These are phyloP conservation scores for Zelleria hepariella DNA, from an alignment of 2,888 invertebrate genomes.

Conservation along the genomic window DNA sequence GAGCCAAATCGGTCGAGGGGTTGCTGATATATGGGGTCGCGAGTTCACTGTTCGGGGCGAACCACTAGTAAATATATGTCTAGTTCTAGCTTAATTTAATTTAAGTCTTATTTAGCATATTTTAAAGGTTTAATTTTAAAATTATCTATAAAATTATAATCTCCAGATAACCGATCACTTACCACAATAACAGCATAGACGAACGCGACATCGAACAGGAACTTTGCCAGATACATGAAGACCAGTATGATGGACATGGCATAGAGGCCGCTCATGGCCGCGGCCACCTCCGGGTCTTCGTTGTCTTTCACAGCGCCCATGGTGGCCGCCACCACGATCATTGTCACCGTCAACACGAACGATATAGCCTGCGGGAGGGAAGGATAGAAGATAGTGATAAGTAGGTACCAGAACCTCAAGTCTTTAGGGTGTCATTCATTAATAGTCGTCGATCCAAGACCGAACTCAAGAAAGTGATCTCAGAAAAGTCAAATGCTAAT, in stretches of 20 bases:
- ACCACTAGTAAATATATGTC: not conserved
- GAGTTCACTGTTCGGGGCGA: too few species aligned
- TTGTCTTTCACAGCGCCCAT: constrained; percentile 16
- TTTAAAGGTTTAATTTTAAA: not conserved
- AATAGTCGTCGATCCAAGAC: too few species aligned
- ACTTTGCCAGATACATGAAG: constrained; percentile 49
- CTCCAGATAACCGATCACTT: constrained; percentile 14
- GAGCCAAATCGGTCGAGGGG: too few species aligned
- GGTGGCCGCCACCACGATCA: constrained; percentile 37
- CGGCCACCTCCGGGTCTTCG: constrained; percentile 28
- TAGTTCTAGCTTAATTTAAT: not conserved
- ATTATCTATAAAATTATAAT: not conserved
- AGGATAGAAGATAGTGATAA: too few species aligned
- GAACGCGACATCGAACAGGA: constrained; percentile 46
- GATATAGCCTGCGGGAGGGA: constrained; percentile 35
- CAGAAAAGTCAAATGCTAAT: too few species aligned
- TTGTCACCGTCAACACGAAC: constrained; percentile 29
- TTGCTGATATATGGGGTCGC: too few species aligned
- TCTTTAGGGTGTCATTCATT: too few species aligned
- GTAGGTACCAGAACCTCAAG: too few species aligned
- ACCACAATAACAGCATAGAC: constrained; percentile 47
- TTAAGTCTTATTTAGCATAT: not conserved
- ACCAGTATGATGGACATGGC: constrained; percentile 51
- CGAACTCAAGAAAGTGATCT: too few species aligned
- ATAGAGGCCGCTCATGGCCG: constrained; percentile 41